These are phyloP conservation scores for Menidia beryllina DNA, from an alignment of 2,113 vertebrate species.

Conservation along the genomic window DNA sequence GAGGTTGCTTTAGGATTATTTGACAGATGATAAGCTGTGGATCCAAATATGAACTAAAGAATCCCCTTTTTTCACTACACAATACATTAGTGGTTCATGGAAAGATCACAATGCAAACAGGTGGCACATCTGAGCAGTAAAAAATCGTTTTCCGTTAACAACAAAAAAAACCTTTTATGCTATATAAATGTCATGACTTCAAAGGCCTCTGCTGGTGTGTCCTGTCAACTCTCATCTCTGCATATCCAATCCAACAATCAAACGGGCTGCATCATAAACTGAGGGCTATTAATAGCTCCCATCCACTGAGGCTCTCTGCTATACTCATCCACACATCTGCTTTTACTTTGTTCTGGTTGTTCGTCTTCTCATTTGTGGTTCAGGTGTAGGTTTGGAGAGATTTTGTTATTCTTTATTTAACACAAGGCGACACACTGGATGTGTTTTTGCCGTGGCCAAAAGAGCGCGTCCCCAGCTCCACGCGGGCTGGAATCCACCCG, in stretches of 20 bases:
- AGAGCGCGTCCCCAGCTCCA: too few relatives aligned
- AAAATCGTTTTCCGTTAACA: not conserved
- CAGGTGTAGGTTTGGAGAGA: not conserved
- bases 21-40: not conserved
- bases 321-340: not conserved
- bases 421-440: slow-evolving; percentile 6
- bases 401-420: not conserved
- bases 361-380: not conserved
- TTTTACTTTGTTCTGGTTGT: not conserved
- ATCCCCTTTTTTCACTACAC: not conserved
- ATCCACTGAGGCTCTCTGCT: not conserved
- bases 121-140: slow-evolving; percentile 18
- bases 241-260: slow-evolving; percentile 31
- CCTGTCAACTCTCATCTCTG: slow-evolving; percentile 19
- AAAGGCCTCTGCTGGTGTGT: slow-evolving; percentile 3
- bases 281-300: slow-evolving; percentile 33
- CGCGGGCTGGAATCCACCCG: not conserved
- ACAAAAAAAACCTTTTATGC: slow-evolving; percentile 30
- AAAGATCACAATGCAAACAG: slow-evolving; percentile 41
- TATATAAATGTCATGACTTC: slow-evolving; percentile 31
- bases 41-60: not conserved
- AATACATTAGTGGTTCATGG: not conserved
- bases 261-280: slow-evolving; percentile 21
- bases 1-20: not conserved
- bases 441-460: too few relatives aligned